Conservation (phyloP, 2,888 invertebrate species). For the Nephrotoma guestfalica region DNA sequence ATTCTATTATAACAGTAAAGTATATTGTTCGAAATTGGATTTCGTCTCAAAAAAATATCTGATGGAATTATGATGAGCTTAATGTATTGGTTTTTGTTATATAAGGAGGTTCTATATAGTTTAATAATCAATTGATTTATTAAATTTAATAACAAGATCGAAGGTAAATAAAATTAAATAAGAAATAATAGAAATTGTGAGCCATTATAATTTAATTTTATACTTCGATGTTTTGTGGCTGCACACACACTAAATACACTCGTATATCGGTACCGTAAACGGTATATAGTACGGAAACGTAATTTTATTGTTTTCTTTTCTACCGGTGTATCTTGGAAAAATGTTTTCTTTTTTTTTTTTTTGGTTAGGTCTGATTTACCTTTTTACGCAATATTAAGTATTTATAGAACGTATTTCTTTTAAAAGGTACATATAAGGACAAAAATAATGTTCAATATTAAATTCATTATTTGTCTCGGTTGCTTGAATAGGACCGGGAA, state of each 20-base stretch:
- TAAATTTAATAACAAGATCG: not conserved
- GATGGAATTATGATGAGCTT: not conserved
- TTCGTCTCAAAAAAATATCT: not conserved
- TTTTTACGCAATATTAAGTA: not conserved
- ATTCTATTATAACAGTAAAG: not conserved
- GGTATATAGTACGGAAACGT: not conserved
- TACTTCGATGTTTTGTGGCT: not conserved
- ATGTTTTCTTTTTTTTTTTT: not conserved
- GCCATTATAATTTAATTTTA: not conserved
- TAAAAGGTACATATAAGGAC: not conserved
- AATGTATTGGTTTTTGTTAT: not conserved
- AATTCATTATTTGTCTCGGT: not conserved
- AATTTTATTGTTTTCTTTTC: not conserved
- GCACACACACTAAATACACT: not conserved
- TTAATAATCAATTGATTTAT: not conserved
- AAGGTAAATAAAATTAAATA: not conserved
- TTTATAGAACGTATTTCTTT: not conserved
- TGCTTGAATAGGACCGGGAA: not conserved
- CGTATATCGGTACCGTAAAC: not conserved
- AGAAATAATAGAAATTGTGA: not conserved
- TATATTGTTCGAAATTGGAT: not conserved
- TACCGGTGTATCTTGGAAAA: not conserved
- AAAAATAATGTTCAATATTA: not conserved
- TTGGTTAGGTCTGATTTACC: not conserved
- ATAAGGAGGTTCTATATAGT: not conserved